Evolutionary conservation across 2,113 vertebrate genomes (phyloP).

Genomic region (Aepyceros melampus): DNA sequence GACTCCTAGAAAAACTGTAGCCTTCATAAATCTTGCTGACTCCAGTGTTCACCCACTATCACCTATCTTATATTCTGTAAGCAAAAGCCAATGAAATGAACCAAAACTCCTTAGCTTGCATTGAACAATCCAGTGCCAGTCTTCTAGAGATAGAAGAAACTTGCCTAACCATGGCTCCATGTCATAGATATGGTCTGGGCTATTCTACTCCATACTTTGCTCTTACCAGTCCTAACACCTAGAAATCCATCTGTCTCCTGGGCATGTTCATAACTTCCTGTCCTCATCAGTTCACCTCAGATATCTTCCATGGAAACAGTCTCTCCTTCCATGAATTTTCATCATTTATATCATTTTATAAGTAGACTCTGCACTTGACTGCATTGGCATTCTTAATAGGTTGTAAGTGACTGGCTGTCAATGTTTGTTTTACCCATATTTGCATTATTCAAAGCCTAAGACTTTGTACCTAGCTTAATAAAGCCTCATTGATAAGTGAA

Average conservation of each 20-base stretch:
- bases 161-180: background rate
- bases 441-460: background rate
- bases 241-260: background rate
- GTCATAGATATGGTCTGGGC: background rate
- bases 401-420: background rate
- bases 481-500: background rate
- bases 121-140: background rate
- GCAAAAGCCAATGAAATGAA: background rate
- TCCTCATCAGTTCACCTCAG: background rate
- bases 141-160: background rate
- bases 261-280: background rate
- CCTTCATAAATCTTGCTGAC: background rate
- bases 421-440: background rate
- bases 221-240: background rate
- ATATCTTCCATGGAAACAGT: background rate
- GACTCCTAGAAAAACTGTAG: background rate
- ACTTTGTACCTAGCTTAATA: background rate
- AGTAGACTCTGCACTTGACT: background rate
- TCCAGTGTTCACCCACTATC: background rate
- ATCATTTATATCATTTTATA: background rate
- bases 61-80: background rate
- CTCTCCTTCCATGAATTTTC: background rate
- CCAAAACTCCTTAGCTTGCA: background rate
- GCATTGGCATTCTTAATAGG: background rate
- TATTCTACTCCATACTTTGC: background rate